Evolutionary conservation across 1,140 invertebrate species (phyloP).

Genomic region (Formica selysi): DNA sequence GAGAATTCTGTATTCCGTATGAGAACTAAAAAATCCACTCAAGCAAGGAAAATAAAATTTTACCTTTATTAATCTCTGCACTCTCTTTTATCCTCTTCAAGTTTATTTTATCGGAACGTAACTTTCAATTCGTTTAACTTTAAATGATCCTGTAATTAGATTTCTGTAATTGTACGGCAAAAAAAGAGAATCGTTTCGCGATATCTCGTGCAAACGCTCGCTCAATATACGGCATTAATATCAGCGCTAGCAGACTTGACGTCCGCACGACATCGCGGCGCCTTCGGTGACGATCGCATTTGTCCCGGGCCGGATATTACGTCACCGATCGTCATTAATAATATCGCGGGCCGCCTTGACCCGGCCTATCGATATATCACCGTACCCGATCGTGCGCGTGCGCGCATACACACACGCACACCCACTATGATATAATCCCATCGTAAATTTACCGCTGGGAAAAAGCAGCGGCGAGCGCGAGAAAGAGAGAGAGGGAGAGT

Average conservation of each 20-base stretch:
- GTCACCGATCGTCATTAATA: conserved; percentile 44
- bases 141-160: neutral
- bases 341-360: conserved; percentile 36
- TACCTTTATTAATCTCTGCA: neutral
- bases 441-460: conserved; percentile 37
- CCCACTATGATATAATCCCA: conserved; percentile 26
- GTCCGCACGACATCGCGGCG: conserved; percentile 22
- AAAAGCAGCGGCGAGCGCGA: conserved; percentile 2
- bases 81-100: neutral
- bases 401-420: too few species aligned
- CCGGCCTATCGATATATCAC: conserved; percentile 49
- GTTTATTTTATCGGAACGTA: neutral
- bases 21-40: neutral
- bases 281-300: conserved; percentile 40
- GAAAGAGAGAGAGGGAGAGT: neutral
- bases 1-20: conserved; percentile 2
- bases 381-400: neutral
- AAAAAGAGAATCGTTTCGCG: neutral
- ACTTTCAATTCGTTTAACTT: neutral
- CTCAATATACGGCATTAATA: neutral
- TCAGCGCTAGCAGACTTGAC: neutral
- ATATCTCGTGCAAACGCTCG: neutral
- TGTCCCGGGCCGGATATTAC: conserved; percentile 23
- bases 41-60: conserved; percentile 11
- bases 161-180: neutral